phyloP scores from a whole-genome alignment of 2,113 vertebrate genomes.

The Rhineura floridana region DNA sequence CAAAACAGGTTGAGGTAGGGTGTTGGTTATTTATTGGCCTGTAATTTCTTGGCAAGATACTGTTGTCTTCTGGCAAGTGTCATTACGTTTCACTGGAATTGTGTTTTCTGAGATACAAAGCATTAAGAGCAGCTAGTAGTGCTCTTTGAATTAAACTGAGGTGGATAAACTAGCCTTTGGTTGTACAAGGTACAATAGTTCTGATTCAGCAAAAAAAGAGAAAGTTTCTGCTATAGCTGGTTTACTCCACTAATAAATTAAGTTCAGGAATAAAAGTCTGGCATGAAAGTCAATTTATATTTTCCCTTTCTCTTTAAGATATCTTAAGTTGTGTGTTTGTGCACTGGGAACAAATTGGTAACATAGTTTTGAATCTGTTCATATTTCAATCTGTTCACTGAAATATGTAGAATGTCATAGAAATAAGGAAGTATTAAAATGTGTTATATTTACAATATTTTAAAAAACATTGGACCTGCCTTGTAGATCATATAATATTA shows the following conservation, averaged over 20 bases:
- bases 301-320: not conserved
- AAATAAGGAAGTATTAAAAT: not conserved
- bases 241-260: not conserved
- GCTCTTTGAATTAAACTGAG: conserved; percentile 55
- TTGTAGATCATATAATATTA: not conserved
- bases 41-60: conserved; percentile 33
- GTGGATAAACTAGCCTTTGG: conserved; percentile 48
- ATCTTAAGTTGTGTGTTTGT: not conserved
- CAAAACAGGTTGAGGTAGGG: conserved; percentile 61
- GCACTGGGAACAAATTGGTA: not conserved
- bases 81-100: conserved; percentile 51
- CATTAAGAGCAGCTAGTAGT: conserved; percentile 48
- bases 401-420: not conserved
- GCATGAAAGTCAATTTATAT: not conserved
- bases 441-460: not conserved
- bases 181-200: conserved; percentile 48
- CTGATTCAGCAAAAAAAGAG: conserved; percentile 69
- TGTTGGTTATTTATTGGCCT: conserved; percentile 52
- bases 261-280: not conserved
- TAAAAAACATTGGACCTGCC: not conserved
- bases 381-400: not conserved
- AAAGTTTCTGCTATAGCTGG: conserved; percentile 54
- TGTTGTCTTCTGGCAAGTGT: conserved; percentile 52
- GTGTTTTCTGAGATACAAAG: conserved; percentile 47
- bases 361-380: conserved; percentile 12